Evolutionary conservation across 2,888 invertebrate genomes (phyloP), one percentile per base, ranked within the genome.

Genomic region (Caenorhabditis zanzibari): DNA sequence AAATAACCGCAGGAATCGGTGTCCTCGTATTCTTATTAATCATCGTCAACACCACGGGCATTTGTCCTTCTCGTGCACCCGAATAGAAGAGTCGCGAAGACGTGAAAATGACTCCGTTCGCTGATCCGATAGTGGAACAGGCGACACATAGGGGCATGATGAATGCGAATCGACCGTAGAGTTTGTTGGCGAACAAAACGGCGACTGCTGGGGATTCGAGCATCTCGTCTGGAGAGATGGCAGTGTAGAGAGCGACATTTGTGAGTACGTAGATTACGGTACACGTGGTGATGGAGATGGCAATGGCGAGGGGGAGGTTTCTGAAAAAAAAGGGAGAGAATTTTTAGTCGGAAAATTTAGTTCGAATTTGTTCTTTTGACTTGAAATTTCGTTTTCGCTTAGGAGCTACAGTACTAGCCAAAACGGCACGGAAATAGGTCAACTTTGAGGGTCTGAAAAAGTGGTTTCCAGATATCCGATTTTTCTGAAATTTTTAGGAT

Each of bases 201-300:
- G 98, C 99, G 0, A 99, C 98, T 0, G 99, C 99, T 84, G 96
- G 96, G 0, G 97, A 97, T 0, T 95, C 95, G 14, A 98, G 93
- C 56, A 99, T 96, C 94, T 98, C 98, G n/a, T 95, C 94, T 0
- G 97, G 96, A 0, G 96, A 96, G n/a, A 99, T 94, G 0, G 97
- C 96, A 10, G 98, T 97, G 94, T 96, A 98, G 93, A 99, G 98
- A 7, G 99, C 97, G 44, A 98, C 94, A 92, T 99, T 99, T 54
- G 98, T 96, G 90, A 97, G 94, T 0, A 97, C 96, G 93, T 99
- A 99, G 56, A 99, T 96, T 6, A 97, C 93, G 19, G 98, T 99
- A 71, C 98, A 97, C 77, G 98, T 94, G 0, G 96, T 94, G 93
- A 96, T 97, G 0, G 98, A 98, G 90, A 98, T 97, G 85, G 95